Base-by-base conservation (phyloP, 2,113 vertebrate species). In the Sturnus vulgaris region DNA sequence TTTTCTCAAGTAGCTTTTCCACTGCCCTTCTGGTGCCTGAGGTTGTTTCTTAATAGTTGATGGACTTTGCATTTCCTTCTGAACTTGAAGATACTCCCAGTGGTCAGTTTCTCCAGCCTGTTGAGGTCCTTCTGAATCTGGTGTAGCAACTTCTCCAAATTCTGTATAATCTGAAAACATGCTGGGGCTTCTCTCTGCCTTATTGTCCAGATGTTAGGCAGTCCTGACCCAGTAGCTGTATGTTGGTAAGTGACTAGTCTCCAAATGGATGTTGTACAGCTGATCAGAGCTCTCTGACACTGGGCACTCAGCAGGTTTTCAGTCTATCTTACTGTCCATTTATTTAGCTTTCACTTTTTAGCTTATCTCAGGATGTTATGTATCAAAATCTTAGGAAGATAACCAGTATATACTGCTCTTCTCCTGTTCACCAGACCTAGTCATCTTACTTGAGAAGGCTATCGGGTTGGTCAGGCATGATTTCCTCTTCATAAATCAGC, bases 101-200 rank as follows among this genome's bases (percentile, higher is more conserved):
- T 65, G 30, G 31, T 21, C 27, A 6, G 5, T 84, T 83, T 90
- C 69, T 82, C 15, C 31, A 85, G 30, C 24, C 31, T 66, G 18
- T 25, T 84, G 31, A 87, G 7, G 4, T 75, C 12, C 4, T 27
- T 60, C 42, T 63, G 42, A 75, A 70, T 18, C 24, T n/a, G 23
- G 7, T 56, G 8, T 53, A 66, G 49, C 25, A 71, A 35, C 5
- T 3, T 4, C 10, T 71, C 23, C 52, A 75, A 33, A 50, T 88
- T 66, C 55, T 4, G 0, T 49, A 4, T 56, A 5, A n/a, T n/a
- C 59, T 71, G n/a, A 33, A 73, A 60, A 82, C 0, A 0, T 53
- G 11, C 11, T 59, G 70, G 28, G 33, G 11, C 14, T 63, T 15
- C 4, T 15, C 15, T 53, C n/a, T 84, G 23, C 13, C 31, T 56